Base-by-base conservation (phyloP, 2,888 invertebrate species). In the Eupsilia transversa region DNA sequence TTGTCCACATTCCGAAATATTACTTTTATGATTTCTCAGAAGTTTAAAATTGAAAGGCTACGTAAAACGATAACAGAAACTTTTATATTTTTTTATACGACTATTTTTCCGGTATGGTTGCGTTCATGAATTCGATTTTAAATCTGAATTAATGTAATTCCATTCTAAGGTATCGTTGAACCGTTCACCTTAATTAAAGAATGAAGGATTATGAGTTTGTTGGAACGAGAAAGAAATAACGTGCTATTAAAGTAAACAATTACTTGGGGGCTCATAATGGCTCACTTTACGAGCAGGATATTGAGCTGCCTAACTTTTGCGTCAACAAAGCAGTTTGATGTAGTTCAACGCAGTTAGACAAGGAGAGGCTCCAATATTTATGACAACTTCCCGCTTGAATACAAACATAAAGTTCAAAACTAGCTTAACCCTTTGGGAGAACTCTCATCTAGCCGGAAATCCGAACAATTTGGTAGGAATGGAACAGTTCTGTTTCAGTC, bases 371-470 rank as follows among this genome's bases (percentile, higher is more conserved):
- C 90, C 88, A 90, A 94, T 95, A 95, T 95, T 94, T 95, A 95
- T 94, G 94, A 94, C 93, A 92, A 94, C 91, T 93, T 92, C 89
- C 88, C 85, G 87, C 89, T 89, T 90, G 91, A 93, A 94, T 94
- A 92, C 93, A 93, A 94, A 94, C 93, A 93, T 92, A 89, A 92
- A 94, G 92, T 94, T 94, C 89, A 90, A 88, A 94, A 94, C 94
- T 92, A 92, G 93, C 93, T 93, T 90, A 92, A 93, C 93, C 94
- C 94, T 94, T 93, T 88, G 90, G 87, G 91, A 89, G 89, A 92
- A 90, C 89, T 93, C 92, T 91, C 91, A 89, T 92, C 91, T 89
- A 87, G 88, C 88, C 91, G 93, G 94, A 93, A 93, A 94, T 94
- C 91, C 90, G 89, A 91, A 92, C 91, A 92, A 93, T 94, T 94